A percentile compares a stretch with the other conserved stretches of the same genome.
Conservation (phyloP, 2,113 vertebrate species). For the Tragelaphus scriptus region DNA sequence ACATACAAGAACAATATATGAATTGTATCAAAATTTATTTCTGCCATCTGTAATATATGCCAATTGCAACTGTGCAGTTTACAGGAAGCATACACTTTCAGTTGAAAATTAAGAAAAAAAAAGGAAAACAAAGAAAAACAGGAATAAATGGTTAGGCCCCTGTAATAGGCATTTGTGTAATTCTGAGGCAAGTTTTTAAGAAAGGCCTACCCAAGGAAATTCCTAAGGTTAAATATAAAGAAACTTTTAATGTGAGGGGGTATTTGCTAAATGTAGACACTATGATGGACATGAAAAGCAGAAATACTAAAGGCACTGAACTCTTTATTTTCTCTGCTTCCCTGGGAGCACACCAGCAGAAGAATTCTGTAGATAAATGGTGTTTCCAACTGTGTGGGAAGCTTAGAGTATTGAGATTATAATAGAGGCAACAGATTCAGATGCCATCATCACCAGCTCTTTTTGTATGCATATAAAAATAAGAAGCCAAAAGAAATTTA, state of each 20-base stretch:
- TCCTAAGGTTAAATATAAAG: not conserved
- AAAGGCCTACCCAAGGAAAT: not conserved
- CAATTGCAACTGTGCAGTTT: not conserved
- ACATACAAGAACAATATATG: conserved; percentile 73
- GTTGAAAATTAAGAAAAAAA: not conserved
- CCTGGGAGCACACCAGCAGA: conserved; percentile 22
- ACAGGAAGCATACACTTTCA: not conserved
- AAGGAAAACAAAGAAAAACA: not conserved
- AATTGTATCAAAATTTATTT: conserved; percentile 74
- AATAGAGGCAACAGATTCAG: conserved; percentile 15
- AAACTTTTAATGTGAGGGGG: not conserved
- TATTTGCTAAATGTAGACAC: not conserved
- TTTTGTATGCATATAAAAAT: not conserved
- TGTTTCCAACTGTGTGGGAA: conserved; percentile 2
- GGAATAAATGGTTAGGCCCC: not conserved
- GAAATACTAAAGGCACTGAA: conserved; percentile 3
- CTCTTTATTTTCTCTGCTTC: conserved; percentile 33
- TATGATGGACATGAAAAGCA: not conserved
- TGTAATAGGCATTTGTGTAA: not conserved
- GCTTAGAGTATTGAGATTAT: not conserved
- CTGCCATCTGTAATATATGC: conserved; percentile 66
- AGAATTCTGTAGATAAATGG: not conserved
- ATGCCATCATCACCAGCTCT: not conserved
- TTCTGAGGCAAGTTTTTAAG: not conserved
- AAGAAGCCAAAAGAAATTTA: not conserved